phyloP scores from a whole-genome alignment of 2,797 vertebrate genomes.

The Tapera naevia region DNA sequence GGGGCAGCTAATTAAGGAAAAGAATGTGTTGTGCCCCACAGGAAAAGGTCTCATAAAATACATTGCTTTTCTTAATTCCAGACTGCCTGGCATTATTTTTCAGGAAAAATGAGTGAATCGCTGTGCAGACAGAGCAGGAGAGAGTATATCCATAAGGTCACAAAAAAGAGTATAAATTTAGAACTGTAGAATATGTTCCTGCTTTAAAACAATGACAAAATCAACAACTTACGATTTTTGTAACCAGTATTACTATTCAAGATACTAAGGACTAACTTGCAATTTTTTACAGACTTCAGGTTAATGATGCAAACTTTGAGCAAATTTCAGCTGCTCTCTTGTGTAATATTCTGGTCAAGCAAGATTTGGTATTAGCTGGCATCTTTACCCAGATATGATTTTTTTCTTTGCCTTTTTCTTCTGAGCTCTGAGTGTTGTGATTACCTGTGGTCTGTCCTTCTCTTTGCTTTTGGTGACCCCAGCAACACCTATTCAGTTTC shows the following conservation, averaged over 20 bases:
- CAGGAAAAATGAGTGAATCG: background rate
- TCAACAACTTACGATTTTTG: background rate
- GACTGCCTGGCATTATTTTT: background rate
- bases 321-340: background rate
- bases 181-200: background rate
- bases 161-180: background rate
- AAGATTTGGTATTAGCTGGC: background rate
- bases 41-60: background rate
- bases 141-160: background rate
- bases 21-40: background rate
- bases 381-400: background rate
- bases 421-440: background rate
- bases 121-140: background rate
- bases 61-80: background rate
- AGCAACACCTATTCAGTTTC: background rate
- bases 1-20: background rate
- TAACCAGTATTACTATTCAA: background rate
- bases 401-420: background rate
- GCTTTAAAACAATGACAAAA: background rate
- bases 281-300: background rate
- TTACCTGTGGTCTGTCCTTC: background rate
- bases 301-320: background rate
- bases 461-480: background rate
- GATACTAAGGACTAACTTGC: background rate
- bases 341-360: background rate